Evolutionary conservation across 2,888 invertebrate species (phyloP), one percentile per base, ranked within the genome.

Genomic region (Anorthoa munda): DNA sequence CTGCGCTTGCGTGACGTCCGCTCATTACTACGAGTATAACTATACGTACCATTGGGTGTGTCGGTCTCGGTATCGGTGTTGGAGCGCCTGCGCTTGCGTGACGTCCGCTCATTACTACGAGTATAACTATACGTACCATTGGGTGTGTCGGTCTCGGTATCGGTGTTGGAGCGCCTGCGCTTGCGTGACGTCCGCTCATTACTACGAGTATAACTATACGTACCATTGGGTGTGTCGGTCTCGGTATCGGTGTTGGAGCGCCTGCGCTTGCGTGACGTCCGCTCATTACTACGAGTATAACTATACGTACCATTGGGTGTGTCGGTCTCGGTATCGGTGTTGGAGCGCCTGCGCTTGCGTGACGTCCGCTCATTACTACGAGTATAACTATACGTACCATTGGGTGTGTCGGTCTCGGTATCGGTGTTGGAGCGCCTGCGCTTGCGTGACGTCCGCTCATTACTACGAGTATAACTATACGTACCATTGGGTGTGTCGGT

Each of bases 281-380:
- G 26, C 26, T 26, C 4, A 26, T 31, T 31, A 31, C 7, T 31
- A 7, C 7, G 0, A 31, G 31, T 31, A 31, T n/a, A n/a, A n/a
- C n/a, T n/a, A n/a, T 67, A 66, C 67, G 75, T 82, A 95, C 96
- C 96, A 86, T 96, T 96, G 83, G 94, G 94, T 80, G 93, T 92
- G 89, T 96, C 97, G 92, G 97, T 94, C 94, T 97, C 97, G 69
- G 96, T 94, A 90, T 97, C 98, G 74, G 97, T 97, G 89, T 97
- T 97, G 79, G 98, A 98, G 90, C 98, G 98, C 95, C 99, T 98
- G 88, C 99, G 98, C 92, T 99, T 98, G 87, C 99, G 97, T 26
- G 26, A 26, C 4, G 4, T 26, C 26, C 2, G 26, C 26, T 26
- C 4, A 26, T 31, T 31, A 31, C 7, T 31, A 7, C 7, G 0